phyloP scores from a whole-genome alignment of 1,140 invertebrate genomes.

The Ceratosolen fusciceps region DNA sequence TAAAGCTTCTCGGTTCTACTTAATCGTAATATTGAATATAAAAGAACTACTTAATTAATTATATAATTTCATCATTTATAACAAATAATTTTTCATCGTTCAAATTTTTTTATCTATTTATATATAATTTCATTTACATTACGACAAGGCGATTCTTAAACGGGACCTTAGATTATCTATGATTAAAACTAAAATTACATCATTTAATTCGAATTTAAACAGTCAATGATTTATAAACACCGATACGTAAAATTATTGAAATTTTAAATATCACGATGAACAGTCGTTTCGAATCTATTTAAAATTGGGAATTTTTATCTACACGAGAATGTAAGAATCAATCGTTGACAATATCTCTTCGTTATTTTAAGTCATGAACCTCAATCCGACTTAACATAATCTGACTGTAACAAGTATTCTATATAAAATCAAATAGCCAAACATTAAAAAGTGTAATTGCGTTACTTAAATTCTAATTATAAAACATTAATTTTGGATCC shows the following conservation, averaged over 20 bases:
- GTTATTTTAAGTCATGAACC: no score
- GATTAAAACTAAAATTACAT: background rate
- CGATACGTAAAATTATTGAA: background rate
- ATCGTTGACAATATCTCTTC: background rate
- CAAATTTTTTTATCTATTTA: background rate
- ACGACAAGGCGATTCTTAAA: background rate
- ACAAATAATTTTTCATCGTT: background rate
- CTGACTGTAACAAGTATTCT: background rate
- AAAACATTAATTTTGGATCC: background rate
- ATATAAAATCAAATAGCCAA: background rate
- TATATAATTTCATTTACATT: background rate
- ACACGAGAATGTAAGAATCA: background rate
- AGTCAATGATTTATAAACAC: background rate
- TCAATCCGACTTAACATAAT: no score
- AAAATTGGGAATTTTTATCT: background rate
- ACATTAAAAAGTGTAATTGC: background rate
- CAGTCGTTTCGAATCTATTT: background rate
- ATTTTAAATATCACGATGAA: background rate
- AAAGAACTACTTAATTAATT: slow-evolving; percentile 14
- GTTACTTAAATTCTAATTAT: background rate
- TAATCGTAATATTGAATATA: background rate
- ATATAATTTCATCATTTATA: background rate
- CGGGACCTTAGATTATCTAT: background rate
- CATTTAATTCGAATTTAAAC: background rate
- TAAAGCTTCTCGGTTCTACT: slow-evolving; percentile 7